Base-by-base conservation (phyloP, 2,888 invertebrate species). In the Harpalus rubripes region DNA sequence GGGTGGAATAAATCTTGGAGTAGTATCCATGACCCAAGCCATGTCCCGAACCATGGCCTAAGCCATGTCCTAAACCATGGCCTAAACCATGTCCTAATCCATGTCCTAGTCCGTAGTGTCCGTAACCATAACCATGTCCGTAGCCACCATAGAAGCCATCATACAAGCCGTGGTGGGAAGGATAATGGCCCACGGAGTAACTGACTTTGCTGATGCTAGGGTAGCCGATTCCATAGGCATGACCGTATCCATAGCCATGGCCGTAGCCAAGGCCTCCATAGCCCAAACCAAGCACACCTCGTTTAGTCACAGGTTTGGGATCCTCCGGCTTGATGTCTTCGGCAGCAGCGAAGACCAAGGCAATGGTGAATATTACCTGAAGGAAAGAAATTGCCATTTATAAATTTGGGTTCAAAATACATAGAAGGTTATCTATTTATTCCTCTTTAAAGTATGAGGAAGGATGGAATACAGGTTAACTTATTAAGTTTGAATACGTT, bases 311-410 rank as follows among this genome's bases (percentile, higher is more conserved):
- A 5, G 83, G 74, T 76, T 83, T 83, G 0, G 83, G 59, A 32
- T 83, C 83, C 7, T 56, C 83, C 15, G 76, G 76, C 76, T 83
- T 83, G 1, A 41, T 12, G 26, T 83, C 83, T 83, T 83, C 83
- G n/a, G 61, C 83, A n/a, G 16, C 32, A n/a, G 12, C 83, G 22
- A 83, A 16, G 32, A 76, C 76, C 7, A 83, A 6, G 22, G 22
- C 59, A 12, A 83, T 8, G 61, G 61, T 39, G 7, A 74, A 10
- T n/a, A 83, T 44, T 61, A 83, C 26, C 83, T 83, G 32, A 32
- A 32, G 5, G 5, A 32, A 1, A 32, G 32, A 32, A 32, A 32
- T 32, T 32, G 6, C 32, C 0, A 6, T 32, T 32, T 32, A 32
- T 32, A 32, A 5, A 32, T 5, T 32, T 32, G 32, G 32, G 1